Evolutionary conservation across 2,888 invertebrate genomes (phyloP).

Genomic region (Diabrotica balteata): DNA sequence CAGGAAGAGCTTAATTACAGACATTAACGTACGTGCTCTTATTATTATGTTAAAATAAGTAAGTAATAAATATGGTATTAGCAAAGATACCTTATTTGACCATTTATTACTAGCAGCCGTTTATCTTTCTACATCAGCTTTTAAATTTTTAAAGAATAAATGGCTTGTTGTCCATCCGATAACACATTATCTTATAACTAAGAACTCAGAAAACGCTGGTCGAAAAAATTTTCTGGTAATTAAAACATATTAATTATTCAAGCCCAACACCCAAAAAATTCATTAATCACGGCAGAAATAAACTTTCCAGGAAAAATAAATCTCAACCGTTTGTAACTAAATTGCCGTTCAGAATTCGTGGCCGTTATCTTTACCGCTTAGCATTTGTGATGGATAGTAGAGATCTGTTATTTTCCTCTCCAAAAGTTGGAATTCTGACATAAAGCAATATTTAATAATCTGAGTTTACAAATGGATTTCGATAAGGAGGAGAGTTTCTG

Average conservation of each 20-base stretch:
- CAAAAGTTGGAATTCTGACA: constrained; percentile 42
- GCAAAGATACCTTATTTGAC: too few relatives aligned
- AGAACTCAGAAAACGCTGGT: too few relatives aligned
- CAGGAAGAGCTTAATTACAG: too few relatives aligned
- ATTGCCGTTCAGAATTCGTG: constrained; percentile 34
- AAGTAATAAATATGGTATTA: too few relatives aligned
- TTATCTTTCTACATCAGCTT: too few relatives aligned
- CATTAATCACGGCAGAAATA: constrained; percentile 24
- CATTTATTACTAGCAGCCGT: too few relatives aligned
- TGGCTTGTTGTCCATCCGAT: too few relatives aligned
- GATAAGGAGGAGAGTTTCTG: constrained; percentile 46
- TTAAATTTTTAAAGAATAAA: too few relatives aligned
- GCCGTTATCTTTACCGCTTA: constrained; percentile 40
- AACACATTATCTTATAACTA: too few relatives aligned
- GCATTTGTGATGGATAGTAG: constrained; percentile 42
- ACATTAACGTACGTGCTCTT: too few relatives aligned
- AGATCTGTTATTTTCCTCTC: constrained; percentile 44
- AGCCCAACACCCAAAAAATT: constrained; percentile 19
- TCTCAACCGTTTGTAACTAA: constrained; percentile 33
- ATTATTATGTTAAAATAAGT: too few relatives aligned
- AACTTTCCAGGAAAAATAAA: constrained; percentile 29
- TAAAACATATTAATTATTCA: constrained; percentile 26
- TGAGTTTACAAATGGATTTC: constrained; percentile 48
- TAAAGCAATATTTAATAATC: constrained; percentile 53
- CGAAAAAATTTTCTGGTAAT: constrained; percentile 15